Evolutionary conservation across 1,140 invertebrate species (phyloP), one percentile per base, ranked within the genome.

Genomic region (Drosophila arawakana): DNA sequence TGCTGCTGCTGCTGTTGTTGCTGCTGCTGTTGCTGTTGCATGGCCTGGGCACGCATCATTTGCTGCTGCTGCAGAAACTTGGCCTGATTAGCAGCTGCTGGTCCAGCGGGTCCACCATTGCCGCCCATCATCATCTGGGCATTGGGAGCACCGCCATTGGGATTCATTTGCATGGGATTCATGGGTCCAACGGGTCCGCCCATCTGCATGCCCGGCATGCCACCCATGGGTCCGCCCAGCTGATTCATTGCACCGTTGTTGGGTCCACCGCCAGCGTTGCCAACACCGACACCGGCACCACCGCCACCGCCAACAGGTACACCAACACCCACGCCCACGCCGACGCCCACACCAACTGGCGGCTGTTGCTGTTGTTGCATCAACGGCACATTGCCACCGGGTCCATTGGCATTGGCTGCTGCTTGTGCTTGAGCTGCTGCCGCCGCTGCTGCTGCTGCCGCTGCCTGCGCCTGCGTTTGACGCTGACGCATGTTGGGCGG

Each of bases 41-140:
- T 79, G 93, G 93, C 75, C 81, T 91, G 90, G 34, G 90, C 90
- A 10, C 90, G 90, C 90, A 91, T 83, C 82, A 91, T 91, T 60
- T 93, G 92, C 75, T 91, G 90, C 68, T 92, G 86, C 70, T 95
- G 95, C 73, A 95, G 84, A 74, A 95, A 93, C 76, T 95, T 95
- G 3, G 95, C 94, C 80, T 95, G 95, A 41, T 93, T 94, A 73
- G 93, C 92, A 9, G 92, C 92, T 30, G 93, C 93, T 10, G 25
- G 25, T 30, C 25, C 25, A 30, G 69, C 79, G 0, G 81, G 68
- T 35, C 66, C 81, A 2, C 81, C 74, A 91, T 67, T 62, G n/a
- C 75, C 76, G 50, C 74, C 83, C 90, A 91, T 91, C 90, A 91
- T 90, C 90, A 91, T 90, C 71, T 89, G 85, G 10, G 79, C 76